These are phyloP conservation scores for Oncorhynchus keta DNA, from an alignment of 2,113 vertebrate genomes.

Conservation along the genomic window DNA sequence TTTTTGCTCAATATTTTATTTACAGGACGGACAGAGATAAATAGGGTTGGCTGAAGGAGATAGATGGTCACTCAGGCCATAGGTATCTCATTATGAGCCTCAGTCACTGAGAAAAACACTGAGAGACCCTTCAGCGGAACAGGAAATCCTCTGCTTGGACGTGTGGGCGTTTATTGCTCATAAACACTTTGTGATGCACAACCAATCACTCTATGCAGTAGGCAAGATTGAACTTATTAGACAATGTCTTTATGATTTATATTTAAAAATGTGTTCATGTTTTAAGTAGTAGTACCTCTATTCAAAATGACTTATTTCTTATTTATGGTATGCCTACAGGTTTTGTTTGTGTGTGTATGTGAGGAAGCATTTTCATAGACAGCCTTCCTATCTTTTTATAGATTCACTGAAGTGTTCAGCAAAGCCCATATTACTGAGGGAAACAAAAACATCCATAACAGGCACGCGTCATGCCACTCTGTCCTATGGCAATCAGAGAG, in stretches of 20 bases:
- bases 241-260: too few relatives aligned
- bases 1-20: not conserved
- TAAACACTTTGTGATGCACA: not conserved
- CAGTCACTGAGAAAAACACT: not conserved
- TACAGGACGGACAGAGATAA: not conserved
- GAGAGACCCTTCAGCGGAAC: not conserved
- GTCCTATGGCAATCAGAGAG: conserved; percentile 25
- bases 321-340: not conserved
- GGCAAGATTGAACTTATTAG: too few relatives aligned
- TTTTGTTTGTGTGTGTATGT: not conserved
- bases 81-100: not conserved
- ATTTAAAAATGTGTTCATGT: too few relatives aligned
- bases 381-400: not conserved
- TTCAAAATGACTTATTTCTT: too few relatives aligned
- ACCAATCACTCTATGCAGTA: too few relatives aligned
- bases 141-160: not conserved
- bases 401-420: conserved; percentile 8
- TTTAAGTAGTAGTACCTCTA: too few relatives aligned
- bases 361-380: not conserved
- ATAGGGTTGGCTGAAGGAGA: not conserved
- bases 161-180: not conserved
- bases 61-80: not conserved
- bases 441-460: conserved; percentile 22
- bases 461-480: not conserved
- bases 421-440: conserved; percentile 10